Percentiles rank a stretch among this genome's conserved stretches.
Conservation (phyloP, 2,113 vertebrate species). For the Cyanoramphus novaezelandiae region DNA sequence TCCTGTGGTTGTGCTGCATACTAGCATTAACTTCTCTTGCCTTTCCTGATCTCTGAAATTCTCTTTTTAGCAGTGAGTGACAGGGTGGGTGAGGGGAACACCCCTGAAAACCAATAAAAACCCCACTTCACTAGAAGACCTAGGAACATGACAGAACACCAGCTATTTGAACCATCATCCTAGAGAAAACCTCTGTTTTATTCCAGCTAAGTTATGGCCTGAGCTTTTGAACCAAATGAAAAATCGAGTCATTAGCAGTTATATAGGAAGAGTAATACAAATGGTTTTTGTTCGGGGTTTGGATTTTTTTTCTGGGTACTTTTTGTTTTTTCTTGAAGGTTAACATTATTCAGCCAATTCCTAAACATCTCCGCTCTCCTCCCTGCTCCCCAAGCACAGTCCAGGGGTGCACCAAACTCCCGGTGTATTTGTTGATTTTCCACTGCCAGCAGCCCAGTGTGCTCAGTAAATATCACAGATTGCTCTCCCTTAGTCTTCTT, state of each 20-base stretch:
- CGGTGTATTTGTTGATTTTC: not conserved
- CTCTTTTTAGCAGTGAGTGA: not conserved
- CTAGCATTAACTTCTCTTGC: not conserved
- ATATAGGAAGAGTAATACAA: not conserved
- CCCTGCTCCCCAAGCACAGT: not conserved
- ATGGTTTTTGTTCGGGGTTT: not conserved
- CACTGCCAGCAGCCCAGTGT: rapidly evolving
- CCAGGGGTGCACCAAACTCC: not conserved
- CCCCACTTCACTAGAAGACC: not conserved
- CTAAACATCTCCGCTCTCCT: not conserved
- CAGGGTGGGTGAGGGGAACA: not conserved
- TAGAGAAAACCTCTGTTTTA: not conserved
- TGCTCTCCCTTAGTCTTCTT: not conserved
- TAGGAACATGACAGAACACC: not conserved
- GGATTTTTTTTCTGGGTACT: not conserved
- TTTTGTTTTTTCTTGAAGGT: not conserved
- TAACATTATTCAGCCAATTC: not conserved
- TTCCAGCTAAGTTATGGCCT: not conserved
- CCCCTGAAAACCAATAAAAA: not conserved
- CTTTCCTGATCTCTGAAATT: not conserved
- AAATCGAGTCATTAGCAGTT: not conserved
- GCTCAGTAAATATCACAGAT: rapidly evolving
- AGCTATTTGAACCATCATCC: not conserved
- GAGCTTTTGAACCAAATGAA: not conserved
- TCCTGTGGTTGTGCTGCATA: not conserved